Evolutionary conservation across 2,113 vertebrate species (phyloP), one percentile per base, ranked within the genome.

Genomic region (Salminus brasiliensis): DNA sequence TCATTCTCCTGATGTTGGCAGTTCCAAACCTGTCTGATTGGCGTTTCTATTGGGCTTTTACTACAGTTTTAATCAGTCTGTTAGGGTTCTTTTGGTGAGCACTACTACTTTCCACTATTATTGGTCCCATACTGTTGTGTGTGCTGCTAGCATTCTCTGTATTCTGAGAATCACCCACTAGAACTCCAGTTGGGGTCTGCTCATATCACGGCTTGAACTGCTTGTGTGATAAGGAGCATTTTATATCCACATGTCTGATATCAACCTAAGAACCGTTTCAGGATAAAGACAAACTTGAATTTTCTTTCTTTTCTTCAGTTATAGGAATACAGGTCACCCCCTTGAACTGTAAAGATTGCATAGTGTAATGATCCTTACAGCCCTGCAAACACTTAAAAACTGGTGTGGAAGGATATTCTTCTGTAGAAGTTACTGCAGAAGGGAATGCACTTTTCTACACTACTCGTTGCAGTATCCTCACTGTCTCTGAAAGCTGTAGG

Each of bases 231-330:
- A 2, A 62, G 5, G 55, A 60, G 57, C n/a, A 15, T 32, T 34
- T 29, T 36, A 49, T 41, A 18, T 32, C 57, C 41, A 30, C 10
- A 1, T 55, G 21, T 60, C 41, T 34, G 53, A 29, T 41, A 71
- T 60, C 27, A 60, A 25, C 21, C 63, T 36, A 53, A 76, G 30
- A 29, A 49, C 13, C 53, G n/a, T 39, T 55, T 55, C 52, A 55
- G 23, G 52, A 25, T 55, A 2, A 55, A 55, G 52, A 63, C 32
- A 72, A 29, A 75, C 72, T 62, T 74, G 39, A 74, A 62, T 74
- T 32, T 21, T 72, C 9, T 23, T n/a, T n/a, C 1, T n/a, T 25
- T 57, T 1, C 29, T 49, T 41, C 65, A 25, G 10, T 3, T 41
- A 3, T 15, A 49, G 30, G 62, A 65, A 34, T 41, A 32, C 7